Conservation (phyloP, 1,140 invertebrate genomes). For the Drosophila ficusphila region DNA sequence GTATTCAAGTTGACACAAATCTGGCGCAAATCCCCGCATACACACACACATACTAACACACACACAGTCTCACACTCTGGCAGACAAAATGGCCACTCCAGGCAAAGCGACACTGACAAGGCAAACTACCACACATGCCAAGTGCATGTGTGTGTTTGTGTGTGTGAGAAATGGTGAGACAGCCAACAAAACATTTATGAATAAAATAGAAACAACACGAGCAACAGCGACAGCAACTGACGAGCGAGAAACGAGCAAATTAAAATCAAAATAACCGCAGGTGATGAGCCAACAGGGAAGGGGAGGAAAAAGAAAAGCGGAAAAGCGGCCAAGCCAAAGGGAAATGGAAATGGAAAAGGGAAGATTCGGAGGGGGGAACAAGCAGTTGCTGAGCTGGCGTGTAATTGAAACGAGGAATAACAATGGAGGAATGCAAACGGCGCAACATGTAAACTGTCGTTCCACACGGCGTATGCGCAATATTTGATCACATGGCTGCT, state of each 20-base stretch:
- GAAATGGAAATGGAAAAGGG: conserved; percentile 24
- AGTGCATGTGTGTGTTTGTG: too few species aligned
- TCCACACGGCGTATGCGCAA: conserved; percentile 41
- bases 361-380: neutral
- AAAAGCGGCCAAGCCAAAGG: neutral
- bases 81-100: conserved; percentile 48
- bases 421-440: conserved; percentile 35
- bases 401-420: conserved; percentile 72
- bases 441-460: conserved; percentile 25
- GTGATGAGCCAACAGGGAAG: conserved; percentile 27
- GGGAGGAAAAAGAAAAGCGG: neutral
- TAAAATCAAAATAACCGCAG: conserved; percentile 74
- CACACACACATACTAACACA: conserved; percentile 57
- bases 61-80: conserved; percentile 32
- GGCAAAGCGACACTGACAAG: conserved; percentile 73
- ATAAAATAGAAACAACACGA: conserved; percentile 67
- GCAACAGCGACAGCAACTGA: conserved; percentile 37
- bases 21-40: conserved; percentile 77
- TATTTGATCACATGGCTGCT: conserved; percentile 30
- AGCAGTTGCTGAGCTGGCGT: conserved; percentile 45
- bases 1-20: conserved; percentile 83
- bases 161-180: conserved; percentile 25
- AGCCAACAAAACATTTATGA: conserved; percentile 69
- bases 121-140: conserved; percentile 39
- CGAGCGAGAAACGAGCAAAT: conserved; percentile 66